phyloP scores from a whole-genome alignment of 1,140 invertebrate genomes.

The Dryas iulia region DNA sequence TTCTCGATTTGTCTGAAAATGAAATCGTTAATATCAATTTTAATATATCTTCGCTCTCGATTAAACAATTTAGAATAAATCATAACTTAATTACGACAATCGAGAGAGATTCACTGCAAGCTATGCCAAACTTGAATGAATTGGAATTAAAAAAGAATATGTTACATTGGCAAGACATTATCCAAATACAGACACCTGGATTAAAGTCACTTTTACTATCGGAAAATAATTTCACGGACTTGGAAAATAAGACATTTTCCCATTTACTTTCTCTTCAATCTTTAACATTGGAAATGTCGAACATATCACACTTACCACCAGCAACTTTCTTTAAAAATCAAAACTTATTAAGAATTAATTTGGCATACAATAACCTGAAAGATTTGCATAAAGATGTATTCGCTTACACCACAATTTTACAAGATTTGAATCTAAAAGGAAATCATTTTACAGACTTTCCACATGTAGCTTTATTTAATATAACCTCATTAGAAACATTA shows the following conservation, averaged over 20 bases:
- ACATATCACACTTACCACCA: slow-evolving; percentile 84
- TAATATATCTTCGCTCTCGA: slow-evolving; percentile 82
- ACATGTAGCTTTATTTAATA: slow-evolving; percentile 87
- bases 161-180: slow-evolving; percentile 74
- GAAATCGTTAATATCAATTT: slow-evolving; percentile 81
- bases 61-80: slow-evolving; percentile 82
- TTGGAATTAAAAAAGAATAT: slow-evolving; percentile 83
- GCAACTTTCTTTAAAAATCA: slow-evolving; percentile 87
- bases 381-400: slow-evolving; percentile 86
- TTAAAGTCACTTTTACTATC: slow-evolving; percentile 85
- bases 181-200: slow-evolving; percentile 67
- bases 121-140: slow-evolving; percentile 81
- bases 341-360: slow-evolving; percentile 86
- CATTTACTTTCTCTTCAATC: slow-evolving; percentile 88
- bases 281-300: slow-evolving; percentile 85
- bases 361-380: slow-evolving; percentile 85
- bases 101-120: slow-evolving; percentile 81
- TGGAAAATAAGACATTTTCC: slow-evolving; percentile 85
- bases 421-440: slow-evolving; percentile 86
- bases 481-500: slow-evolving; percentile 87
- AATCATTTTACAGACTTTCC: slow-evolving; percentile 89
- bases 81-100: slow-evolving; percentile 82
- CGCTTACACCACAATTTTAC: slow-evolving; percentile 84
- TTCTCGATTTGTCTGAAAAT: slow-evolving; percentile 86
- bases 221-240: slow-evolving; percentile 88